Evolutionary conservation across 2,888 invertebrate species (phyloP), one percentile per base, ranked within the genome.

Genomic region (Agrilus mali): DNA sequence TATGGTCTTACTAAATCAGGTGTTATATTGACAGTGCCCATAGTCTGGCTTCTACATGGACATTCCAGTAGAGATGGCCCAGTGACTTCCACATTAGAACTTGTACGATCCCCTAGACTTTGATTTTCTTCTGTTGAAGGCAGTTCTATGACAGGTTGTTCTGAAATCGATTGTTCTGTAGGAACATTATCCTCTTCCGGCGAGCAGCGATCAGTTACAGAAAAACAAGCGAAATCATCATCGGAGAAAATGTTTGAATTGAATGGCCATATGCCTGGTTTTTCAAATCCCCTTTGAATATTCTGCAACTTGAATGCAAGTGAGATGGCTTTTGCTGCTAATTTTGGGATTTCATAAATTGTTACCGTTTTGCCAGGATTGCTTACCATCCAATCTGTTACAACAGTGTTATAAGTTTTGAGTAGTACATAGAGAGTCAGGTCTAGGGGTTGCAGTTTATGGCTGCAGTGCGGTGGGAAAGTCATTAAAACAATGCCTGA

Each of bases 1-100:
- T 48, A 42, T 34, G 53, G 53, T 50, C 46, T 47, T 36, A 54
- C 48, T 38, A 47, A 38, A 38, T 52, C 53, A 17, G 48, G 52
- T 33, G 44, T 47, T 47, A 31, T 39, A 4, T 4, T 20, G 4
- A 20, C 6, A 20, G 20, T 6, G 3, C 6, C 20, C 3, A 4
- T 20, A 20, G 35, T 36, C 20, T 4, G 4, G 20, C 20, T 20
- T 6, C 6, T 3, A 20, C 3, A 4, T 6, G 20, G 20, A 20
- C 4, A 4, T 6, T 20, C 6, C 3, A 6, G 6, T 20, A 3
- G 20, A 4, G 20, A 20, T 4, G 20, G 20, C 20, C 20, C 20
- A 6, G 20, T 3, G 6, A 20, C 20, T 20, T 3, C 20, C 20
- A 20, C 6, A 4, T 20, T 6, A n/a, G n/a, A n/a, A 6, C 6